These are phyloP conservation scores for Chaenogobius annularis DNA, from an alignment of 2,113 vertebrate genomes.

Conservation along the genomic window DNA sequence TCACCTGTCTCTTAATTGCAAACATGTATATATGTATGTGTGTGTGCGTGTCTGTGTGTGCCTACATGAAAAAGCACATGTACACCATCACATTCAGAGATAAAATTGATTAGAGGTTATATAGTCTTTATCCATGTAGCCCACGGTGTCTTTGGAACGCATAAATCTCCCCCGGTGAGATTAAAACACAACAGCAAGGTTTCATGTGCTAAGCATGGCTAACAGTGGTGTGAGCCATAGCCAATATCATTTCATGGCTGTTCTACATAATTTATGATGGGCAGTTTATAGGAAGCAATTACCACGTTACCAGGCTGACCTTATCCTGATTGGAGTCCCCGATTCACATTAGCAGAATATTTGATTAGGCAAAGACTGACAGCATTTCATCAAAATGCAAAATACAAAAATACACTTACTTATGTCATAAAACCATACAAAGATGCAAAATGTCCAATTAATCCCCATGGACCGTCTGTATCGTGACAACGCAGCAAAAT, in stretches of 20 bases:
- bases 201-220: slow-evolving; percentile 51
- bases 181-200: slow-evolving; percentile 31
- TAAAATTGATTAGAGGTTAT: slow-evolving; percentile 33
- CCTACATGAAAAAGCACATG: background rate
- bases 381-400: background rate
- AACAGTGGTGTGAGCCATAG: slow-evolving; percentile 45
- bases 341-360: slow-evolving; percentile 46
- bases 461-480: background rate
- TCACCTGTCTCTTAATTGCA: too few relatives aligned
- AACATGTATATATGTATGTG: background rate
- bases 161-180: slow-evolving; percentile 42
- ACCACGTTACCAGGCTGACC: slow-evolving; percentile 54
- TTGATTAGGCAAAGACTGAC: slow-evolving; percentile 28
- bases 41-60: background rate
- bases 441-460: background rate
- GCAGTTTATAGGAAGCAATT: slow-evolving; percentile 53
- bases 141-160: slow-evolving; percentile 8
- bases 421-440: background rate
- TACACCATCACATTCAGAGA: slow-evolving; percentile 12
- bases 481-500: too few relatives aligned
- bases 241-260: slow-evolving; percentile 57
- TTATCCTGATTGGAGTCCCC: slow-evolving; percentile 50
- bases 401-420: background rate
- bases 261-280: slow-evolving; percentile 55
- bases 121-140: slow-evolving; percentile 38